These are phyloP conservation scores for Sebastes itinus DNA, from an alignment of 2,797 vertebrate species.

Conservation along the genomic window DNA sequence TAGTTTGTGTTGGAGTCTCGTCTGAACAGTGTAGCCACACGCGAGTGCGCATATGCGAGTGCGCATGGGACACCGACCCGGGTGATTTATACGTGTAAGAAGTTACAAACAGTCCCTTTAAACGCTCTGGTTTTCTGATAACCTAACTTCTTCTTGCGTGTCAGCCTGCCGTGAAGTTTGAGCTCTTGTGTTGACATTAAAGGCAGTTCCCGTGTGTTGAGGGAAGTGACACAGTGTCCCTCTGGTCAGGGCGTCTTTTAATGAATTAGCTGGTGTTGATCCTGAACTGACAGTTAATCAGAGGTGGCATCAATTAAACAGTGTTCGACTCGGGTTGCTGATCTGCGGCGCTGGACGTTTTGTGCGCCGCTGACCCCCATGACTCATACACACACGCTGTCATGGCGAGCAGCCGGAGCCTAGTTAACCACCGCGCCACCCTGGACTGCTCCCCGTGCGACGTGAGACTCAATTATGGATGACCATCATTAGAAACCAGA, in stretches of 20 bases:
- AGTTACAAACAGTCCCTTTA: too few relatives aligned
- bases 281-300: conserved; percentile 78
- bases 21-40: too few relatives aligned
- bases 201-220: background rate
- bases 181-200: background rate
- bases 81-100: too few relatives aligned
- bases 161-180: background rate
- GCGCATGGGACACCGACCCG: too few relatives aligned
- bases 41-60: too few relatives aligned
- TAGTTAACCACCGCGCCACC: conserved; percentile 55
- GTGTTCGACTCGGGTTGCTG: conserved; percentile 65
- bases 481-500: conserved; percentile 84
- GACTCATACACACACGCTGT: conserved; percentile 28
- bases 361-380: conserved; percentile 74
- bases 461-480: conserved; percentile 81
- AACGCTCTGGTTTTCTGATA: background rate
- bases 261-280: conserved; percentile 74
- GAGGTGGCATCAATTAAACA: conserved; percentile 79
- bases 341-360: conserved; percentile 64
- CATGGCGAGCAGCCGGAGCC: conserved; percentile 33
- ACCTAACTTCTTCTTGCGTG: background rate
- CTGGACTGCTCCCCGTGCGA: conserved; percentile 66
- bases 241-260: conserved; percentile 44
- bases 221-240: conserved; percentile 22
- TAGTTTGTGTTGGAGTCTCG: too few relatives aligned